Evolutionary conservation across 1,140 invertebrate genomes (phyloP), one percentile per base, ranked within the genome.

Genomic region (Drosophila dunni): DNA sequence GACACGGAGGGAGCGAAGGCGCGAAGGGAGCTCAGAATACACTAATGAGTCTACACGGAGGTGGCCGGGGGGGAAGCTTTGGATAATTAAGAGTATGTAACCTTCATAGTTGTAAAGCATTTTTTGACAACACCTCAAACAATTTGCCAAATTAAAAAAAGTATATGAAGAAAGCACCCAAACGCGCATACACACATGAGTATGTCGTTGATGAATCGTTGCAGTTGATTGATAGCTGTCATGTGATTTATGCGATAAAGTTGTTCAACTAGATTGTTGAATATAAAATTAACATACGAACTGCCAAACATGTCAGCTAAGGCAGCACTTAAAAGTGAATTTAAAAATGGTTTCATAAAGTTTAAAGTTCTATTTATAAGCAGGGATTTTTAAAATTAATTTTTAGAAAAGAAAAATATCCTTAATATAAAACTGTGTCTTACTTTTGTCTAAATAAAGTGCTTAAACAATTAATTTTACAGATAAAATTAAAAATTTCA

Each of bases 111-210:
- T 40, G 44, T 36, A 44, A 66, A 50, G 42, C 53, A 46, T 67
- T 60, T 29, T 61, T 60, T 24, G 46, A 44, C 53, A 61, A 60
- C 75, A 71, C 68, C 58, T 57, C 20, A 38, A 65, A 73, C 76
- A 73, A 77, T 77, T 74, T 60, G 48, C 34, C 13, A 76, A 77
- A 86, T 88, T 78, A 86, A 76, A 86, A 79, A 54, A 66, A 62
- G 85, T 50, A 85, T 77, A 77, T 29, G 17, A 20, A 20, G 17
- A 20, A 20, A 20, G 17, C 17, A 20, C 17, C 3, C 24, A 29
- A 3, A 29, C 0, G 0, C 24, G 6, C 4, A 4, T 4, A 29
- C 24, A 29, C 24, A 29, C 24, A 29, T 29, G 24, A 29, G 24
- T 5, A 29, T 29, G 24, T 29, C 50, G 36, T 64, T 86, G 70